A percentile compares a stretch with the other conserved stretches of the same genome.
These are phyloP conservation scores for Stegana nigrithorax DNA, from an alignment of 2,888 invertebrate species.

Conservation along the genomic window DNA sequence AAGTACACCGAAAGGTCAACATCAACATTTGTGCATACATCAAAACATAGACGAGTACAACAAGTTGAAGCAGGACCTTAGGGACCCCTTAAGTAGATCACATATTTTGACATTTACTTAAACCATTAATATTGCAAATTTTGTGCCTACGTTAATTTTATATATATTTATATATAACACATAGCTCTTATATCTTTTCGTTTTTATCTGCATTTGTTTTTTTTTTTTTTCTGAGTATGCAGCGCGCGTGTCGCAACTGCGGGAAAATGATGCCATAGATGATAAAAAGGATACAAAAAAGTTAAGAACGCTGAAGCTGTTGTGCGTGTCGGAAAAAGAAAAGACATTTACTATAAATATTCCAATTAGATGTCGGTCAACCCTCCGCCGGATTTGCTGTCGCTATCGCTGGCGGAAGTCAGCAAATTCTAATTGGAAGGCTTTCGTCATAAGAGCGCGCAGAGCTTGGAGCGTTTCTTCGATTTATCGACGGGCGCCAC, in stretches of 20 bases:
- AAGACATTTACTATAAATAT: slow-evolving; percentile 15
- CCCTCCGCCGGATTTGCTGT: slow-evolving; percentile 55
- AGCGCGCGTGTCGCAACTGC: too few relatives aligned
- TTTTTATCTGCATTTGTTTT: background rate
- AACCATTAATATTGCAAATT: slow-evolving; percentile 52
- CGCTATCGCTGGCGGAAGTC: slow-evolving; percentile 48
- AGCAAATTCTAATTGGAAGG: slow-evolving; percentile 67
- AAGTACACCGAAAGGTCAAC: slow-evolving; percentile 38
- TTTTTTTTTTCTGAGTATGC: too few relatives aligned
- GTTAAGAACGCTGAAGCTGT: too few relatives aligned
- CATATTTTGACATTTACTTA: slow-evolving; percentile 67
- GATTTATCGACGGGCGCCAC: slow-evolving; percentile 56
- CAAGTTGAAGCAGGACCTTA: slow-evolving; percentile 34
- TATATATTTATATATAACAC: background rate
- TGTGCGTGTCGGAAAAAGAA: too few relatives aligned
- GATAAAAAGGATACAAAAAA: background rate
- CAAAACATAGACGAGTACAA: background rate
- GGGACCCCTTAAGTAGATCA: slow-evolving; percentile 66
- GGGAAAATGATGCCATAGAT: too few relatives aligned
- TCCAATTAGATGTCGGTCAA: slow-evolving; percentile 64
- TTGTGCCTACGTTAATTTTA: background rate
- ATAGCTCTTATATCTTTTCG: background rate
- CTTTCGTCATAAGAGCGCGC: slow-evolving; percentile 69
- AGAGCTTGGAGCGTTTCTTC: slow-evolving; percentile 69
- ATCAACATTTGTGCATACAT: slow-evolving; percentile 6